Evolutionary conservation across 1,140 invertebrate genomes (phyloP).

Genomic region (Nasonia longicornis): DNA sequence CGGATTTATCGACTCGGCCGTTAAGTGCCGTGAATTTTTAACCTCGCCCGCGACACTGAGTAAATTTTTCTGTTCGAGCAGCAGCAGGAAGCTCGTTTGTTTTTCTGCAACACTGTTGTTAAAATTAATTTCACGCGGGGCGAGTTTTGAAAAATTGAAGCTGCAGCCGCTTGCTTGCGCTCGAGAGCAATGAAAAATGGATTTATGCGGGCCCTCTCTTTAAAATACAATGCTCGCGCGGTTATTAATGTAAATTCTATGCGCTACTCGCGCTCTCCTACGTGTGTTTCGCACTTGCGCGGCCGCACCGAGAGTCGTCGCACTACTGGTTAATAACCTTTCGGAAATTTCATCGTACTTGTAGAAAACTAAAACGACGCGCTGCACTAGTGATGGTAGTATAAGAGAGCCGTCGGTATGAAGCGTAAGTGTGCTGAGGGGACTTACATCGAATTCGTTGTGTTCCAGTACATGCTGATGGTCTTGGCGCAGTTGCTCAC

Average conservation of each 20-base stretch:
- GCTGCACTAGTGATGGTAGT: no score
- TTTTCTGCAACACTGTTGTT: not conserved
- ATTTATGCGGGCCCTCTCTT: not conserved
- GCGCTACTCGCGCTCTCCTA: not conserved
- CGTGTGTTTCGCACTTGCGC: not conserved
- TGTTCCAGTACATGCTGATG: constrained; percentile 89
- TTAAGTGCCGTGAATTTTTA: not conserved
- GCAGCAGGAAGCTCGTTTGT: not conserved
- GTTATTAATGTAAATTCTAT: constrained; percentile 1
- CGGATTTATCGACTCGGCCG: not conserved
- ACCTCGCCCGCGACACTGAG: not conserved
- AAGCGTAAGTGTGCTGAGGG: not conserved
- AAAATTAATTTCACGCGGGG: not conserved
- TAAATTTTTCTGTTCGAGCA: not conserved
- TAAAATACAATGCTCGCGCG: not conserved
- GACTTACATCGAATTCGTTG: constrained; percentile 84
- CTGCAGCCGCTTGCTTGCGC: no score
- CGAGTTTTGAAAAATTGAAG: constrained; percentile 1
- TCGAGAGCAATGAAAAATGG: not conserved
- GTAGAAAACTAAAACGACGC: no score
- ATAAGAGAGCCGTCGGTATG: not conserved
- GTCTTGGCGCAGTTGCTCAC: constrained; percentile 84
- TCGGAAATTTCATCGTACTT: not conserved
- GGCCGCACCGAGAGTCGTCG: not conserved
- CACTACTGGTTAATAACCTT: not conserved